Percentiles rank a stretch among this genome's conserved stretches.
Conservation (phyloP, 53 echinoderm and acorn worm species). For the Holothuria leucospilota region DNA sequence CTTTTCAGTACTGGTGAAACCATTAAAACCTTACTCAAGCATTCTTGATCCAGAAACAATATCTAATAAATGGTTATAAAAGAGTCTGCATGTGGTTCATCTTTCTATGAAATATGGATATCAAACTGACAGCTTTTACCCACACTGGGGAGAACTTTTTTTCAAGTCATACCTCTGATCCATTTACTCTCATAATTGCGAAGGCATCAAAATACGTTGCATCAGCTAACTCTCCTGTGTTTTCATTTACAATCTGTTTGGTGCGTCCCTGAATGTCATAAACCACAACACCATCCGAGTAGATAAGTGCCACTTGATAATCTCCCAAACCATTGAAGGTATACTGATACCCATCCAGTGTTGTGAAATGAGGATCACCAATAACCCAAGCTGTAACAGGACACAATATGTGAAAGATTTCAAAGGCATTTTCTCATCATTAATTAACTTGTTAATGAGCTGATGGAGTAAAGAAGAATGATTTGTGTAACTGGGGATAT, state of each 20-base stretch:
- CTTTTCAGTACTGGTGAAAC: too few species aligned
- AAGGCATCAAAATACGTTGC: constrained; percentile 89
- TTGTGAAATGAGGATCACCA: constrained; percentile 94
- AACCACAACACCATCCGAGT: constrained; percentile 35
- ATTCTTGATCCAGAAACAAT: too few species aligned
- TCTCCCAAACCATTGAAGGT: constrained; percentile 98
- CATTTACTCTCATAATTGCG: constrained; percentile 31
- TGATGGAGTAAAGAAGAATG: too few species aligned
- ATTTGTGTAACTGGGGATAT: too few species aligned
- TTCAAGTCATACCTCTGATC: not conserved
- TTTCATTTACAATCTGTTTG: constrained; percentile 53
- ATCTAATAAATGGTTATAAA: too few species aligned
- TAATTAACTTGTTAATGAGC: too few species aligned
- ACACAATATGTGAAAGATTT: not conserved
- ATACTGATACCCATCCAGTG: constrained; percentile 82
- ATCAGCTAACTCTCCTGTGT: constrained; percentile 55
- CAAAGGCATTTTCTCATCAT: too few species aligned
- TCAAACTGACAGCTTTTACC: too few species aligned
- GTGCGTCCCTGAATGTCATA: constrained; percentile 89
- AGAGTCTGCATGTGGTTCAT: too few species aligned
- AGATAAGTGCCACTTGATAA: constrained; percentile 70
- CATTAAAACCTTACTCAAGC: too few species aligned
- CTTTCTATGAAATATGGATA: too few species aligned
- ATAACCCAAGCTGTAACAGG: constrained; percentile 75
- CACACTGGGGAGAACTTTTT: too few species aligned